Base-by-base conservation (phyloP, 2,113 vertebrate species). In the Sturnus vulgaris region DNA sequence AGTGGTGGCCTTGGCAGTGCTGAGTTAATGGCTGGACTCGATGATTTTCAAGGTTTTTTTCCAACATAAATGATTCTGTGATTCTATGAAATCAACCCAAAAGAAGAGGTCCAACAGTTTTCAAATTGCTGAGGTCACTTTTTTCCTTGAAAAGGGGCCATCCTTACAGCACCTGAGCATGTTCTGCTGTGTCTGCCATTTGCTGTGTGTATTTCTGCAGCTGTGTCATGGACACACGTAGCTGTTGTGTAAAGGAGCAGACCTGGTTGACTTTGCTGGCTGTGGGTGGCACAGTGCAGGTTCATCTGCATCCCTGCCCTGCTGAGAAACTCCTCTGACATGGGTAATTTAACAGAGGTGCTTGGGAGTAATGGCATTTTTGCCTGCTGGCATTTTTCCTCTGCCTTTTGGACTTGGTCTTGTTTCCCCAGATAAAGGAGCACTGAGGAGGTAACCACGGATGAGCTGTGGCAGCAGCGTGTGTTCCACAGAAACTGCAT, bases 361-460 rank as follows among this genome's bases (percentile, higher is more conserved):
- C 59, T 64, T 11, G 52, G 64, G 46, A 19, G 11, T 20, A 33
- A 33, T 33, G 46, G 14, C 14, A 4, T 77, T 68, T 50, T 31
- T 68, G 31, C 17, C 21, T 76, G 61, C 17, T 59, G 31, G 13
- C 16, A 27, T 86, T 76, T 80, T 63, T 10, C 30, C 33, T 77
- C 24, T 82, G 27, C 17, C 33, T 56, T 78, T 61, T 60, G 55
- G 30, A 28, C 6, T 68, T 83, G 35, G 7, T 39, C 40, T 60
- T 35, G 18, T 86, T 84, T 49, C 33, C 70, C 25, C 15, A 33
- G 1, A 19, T 25, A 15, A 61, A n/a, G 31, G 27, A 19, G 1
- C 42, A 4, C 25, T 0, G 10, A 50, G 44, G 30, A 27, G 23
- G 2, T 18, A 4, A 49, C 22, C 30, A 23, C 0, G 0, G 21